Conservation (phyloP, 2,797 vertebrate genomes). For the Tapera naevia region DNA sequence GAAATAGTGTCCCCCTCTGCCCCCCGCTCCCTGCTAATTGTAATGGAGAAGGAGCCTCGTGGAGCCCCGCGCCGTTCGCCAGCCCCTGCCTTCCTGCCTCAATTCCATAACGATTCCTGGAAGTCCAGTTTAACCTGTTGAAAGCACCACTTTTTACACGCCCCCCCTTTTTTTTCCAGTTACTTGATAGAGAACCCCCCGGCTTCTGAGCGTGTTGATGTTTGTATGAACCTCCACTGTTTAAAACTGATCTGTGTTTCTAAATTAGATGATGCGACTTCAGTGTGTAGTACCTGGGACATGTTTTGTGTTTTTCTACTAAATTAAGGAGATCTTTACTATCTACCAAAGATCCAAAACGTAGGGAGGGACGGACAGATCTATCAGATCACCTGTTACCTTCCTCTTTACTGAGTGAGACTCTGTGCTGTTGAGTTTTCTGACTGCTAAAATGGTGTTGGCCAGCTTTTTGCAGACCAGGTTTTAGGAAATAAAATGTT, state of each 20-base stretch:
- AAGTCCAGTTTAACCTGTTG: neutral
- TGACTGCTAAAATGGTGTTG: neutral
- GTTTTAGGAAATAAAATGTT: neutral
- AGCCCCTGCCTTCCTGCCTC: neutral
- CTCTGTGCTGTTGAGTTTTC: neutral
- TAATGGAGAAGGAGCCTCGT: neutral
- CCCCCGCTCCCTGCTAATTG: rapidly evolving
- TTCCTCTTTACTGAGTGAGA: rapidly evolving
- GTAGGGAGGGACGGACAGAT: rapidly evolving
- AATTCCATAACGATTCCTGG: neutral
- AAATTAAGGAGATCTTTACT: neutral
- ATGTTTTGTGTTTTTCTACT: neutral
- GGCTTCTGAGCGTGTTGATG: neutral
- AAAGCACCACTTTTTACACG: neutral
- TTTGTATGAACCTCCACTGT: neutral
- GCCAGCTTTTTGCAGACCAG: neutral
- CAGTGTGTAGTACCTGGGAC: neutral
- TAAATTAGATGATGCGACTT: neutral
- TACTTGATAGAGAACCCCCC: neutral
- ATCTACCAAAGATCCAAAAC: neutral
- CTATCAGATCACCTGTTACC: neutral
- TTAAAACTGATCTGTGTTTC: neutral
- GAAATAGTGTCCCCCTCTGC: neutral
- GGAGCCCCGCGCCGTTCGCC: too few species aligned
- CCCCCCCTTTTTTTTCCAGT: neutral